Evolutionary conservation across 2,888 invertebrate genomes (phyloP).

Genomic region (Erynnis tages): DNA sequence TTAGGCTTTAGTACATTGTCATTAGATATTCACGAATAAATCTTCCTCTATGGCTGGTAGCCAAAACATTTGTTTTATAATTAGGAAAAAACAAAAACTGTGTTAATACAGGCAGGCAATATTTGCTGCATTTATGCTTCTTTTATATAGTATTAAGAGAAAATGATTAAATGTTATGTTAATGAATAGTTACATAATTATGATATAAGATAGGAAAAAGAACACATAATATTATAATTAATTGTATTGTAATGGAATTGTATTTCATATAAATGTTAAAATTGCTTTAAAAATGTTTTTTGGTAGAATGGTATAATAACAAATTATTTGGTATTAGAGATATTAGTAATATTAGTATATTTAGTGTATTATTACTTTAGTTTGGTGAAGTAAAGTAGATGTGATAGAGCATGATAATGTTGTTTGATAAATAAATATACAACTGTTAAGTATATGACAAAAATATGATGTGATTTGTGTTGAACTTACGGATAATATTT

Average conservation of each 20-base stretch:
- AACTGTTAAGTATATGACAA: slow-evolving; percentile 1
- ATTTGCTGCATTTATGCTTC: slow-evolving; percentile 4
- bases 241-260: too few species aligned
- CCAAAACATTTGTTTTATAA: slow-evolving; percentile 8
- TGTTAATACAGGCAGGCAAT: background rate
- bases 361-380: too few species aligned
- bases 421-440: slow-evolving; percentile 9
- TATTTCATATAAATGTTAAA: background rate
- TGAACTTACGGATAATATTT: slow-evolving; percentile 38
- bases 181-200: background rate
- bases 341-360: too few species aligned
- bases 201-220: too few species aligned
- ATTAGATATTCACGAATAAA: slow-evolving; percentile 4
- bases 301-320: slow-evolving; percentile 2
- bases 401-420: background rate
- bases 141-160: background rate
- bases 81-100: slow-evolving; percentile 1
- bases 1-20: slow-evolving; percentile 9
- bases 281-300: slow-evolving; percentile 18
- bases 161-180: background rate
- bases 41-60: slow-evolving; percentile 13
- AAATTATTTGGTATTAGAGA: background rate
- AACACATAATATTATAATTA: background rate
- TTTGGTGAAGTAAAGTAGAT: too few species aligned
- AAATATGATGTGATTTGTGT: slow-evolving; percentile 46